Conservation (phyloP, 2,888 invertebrate species). For the Euclidia mi region DNA sequence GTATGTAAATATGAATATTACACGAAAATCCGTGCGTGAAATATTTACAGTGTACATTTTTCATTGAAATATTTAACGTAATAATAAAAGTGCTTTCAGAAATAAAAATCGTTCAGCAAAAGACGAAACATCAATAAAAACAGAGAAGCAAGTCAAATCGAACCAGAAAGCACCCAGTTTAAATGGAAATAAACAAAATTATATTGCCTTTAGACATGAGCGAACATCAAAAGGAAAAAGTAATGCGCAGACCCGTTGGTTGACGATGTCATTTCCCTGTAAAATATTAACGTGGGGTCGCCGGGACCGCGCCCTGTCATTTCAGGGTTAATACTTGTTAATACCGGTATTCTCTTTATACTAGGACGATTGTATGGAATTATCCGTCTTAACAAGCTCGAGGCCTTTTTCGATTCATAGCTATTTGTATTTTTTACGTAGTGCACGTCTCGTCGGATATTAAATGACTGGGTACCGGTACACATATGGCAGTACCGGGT, state of each 20-base stretch:
- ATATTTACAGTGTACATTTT: constrained; percentile 1
- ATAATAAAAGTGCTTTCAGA: constrained; percentile 6
- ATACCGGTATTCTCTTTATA: constrained; percentile 73
- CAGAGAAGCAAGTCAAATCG: constrained; percentile 56
- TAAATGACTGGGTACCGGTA: constrained; percentile 13
- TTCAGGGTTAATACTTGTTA: constrained; percentile 82
- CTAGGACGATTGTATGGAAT: constrained; percentile 72
- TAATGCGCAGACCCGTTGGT: constrained; percentile 77
- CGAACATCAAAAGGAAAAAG: constrained; percentile 87
- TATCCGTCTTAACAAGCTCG: constrained; percentile 71
- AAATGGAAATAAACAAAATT: constrained; percentile 79
- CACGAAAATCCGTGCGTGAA: neutral
- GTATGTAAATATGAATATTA: constrained; percentile 9
- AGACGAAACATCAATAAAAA: constrained; percentile 27
- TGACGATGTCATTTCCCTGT: constrained; percentile 79
- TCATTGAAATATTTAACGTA: neutral
- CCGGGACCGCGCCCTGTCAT: constrained; percentile 75
- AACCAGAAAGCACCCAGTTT: constrained; percentile 56
- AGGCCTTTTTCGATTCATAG: constrained; percentile 35
- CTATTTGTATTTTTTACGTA: constrained; percentile 27
- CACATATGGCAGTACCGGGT: neutral
- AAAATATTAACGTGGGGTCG: constrained; percentile 84
- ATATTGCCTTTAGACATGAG: constrained; percentile 79
- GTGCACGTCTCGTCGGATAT: constrained; percentile 18
- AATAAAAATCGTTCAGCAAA: constrained; percentile 5